A percentile compares a stretch with the other conserved stretches of the same genome.
Conservation (phyloP, 2,888 invertebrate genomes). For the Clusia tigrina region DNA sequence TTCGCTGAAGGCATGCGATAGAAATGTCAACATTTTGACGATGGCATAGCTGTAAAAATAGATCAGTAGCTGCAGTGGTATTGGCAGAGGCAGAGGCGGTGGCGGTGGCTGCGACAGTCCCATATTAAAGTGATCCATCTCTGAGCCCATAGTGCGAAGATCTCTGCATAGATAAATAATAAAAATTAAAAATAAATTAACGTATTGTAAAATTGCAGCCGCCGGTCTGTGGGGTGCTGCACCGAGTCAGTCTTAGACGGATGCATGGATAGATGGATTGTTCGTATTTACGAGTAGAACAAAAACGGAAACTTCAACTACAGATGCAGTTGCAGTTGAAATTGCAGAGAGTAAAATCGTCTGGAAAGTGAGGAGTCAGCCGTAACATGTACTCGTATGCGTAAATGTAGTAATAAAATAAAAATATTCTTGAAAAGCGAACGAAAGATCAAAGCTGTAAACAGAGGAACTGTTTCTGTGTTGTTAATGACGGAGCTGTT, state of each 20-base stretch:
- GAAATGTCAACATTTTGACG: constrained; percentile 50
- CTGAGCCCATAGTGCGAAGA: constrained; percentile 37
- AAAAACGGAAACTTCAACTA: background rate
- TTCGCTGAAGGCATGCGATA: constrained; percentile 40
- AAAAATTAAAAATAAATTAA: constrained; percentile 61
- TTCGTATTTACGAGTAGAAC: background rate
- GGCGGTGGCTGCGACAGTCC: background rate
- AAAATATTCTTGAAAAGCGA: background rate
- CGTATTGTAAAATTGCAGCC: constrained; percentile 50
- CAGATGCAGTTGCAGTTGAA: background rate
- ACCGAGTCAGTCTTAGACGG: background rate
- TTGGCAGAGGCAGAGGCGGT: background rate
- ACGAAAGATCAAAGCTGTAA: constrained; percentile 11
- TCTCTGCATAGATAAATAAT: constrained; percentile 54
- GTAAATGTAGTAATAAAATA: constrained; percentile 10
- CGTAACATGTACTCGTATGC: background rate
- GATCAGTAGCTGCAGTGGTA: background rate
- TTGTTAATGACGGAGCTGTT: background rate
- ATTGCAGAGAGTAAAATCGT: no score
- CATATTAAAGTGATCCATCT: background rate
- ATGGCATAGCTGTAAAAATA: constrained; percentile 36
- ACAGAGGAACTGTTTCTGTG: background rate
- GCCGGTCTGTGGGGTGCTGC: background rate
- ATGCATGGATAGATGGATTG: constrained; percentile 3
- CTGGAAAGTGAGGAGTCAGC: background rate